Conservation (phyloP, 2,113 vertebrate species). For the Tyto alba region DNA sequence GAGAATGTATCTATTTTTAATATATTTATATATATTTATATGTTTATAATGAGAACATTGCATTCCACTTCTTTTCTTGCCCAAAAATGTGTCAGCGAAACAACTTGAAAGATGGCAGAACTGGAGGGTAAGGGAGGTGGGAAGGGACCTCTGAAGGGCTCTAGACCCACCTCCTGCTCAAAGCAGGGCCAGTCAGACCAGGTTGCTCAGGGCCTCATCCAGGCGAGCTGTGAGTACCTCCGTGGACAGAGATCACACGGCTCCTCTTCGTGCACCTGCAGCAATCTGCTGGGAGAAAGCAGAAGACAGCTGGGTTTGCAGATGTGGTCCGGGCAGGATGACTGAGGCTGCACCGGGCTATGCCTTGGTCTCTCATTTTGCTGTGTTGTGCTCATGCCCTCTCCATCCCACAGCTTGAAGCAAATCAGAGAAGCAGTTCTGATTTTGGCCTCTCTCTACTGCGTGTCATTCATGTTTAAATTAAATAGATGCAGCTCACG, state of each 20-base stretch:
- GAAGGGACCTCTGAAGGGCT: not conserved
- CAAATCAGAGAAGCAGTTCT: not conserved
- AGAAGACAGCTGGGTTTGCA: not conserved
- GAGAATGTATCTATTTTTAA: not conserved
- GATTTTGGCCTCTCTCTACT: not conserved
- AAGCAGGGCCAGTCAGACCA: not conserved
- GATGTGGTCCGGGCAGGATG: not conserved
- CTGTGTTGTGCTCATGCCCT: not conserved
- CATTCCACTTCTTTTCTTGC: not conserved
- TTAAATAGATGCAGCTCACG: not conserved
- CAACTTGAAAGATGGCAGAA: not conserved
- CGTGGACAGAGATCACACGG: fast-evolving
- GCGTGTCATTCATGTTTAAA: not conserved
- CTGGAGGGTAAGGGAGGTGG: not conserved
- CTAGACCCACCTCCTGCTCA: not conserved
- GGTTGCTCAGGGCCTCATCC: not conserved
- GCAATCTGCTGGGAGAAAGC: not conserved
- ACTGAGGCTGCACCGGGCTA: not conserved
- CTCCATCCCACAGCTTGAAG: not conserved
- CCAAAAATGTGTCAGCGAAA: not conserved
- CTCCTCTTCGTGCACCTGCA: not conserved
- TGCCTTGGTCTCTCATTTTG: not conserved
- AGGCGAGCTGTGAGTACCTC: not conserved
- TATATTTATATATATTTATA: not conserved
- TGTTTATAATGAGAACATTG: not conserved